These are phyloP conservation scores for Thinocorus orbignyianus DNA, from an alignment of 2,113 vertebrate genomes.

Conservation along the genomic window DNA sequence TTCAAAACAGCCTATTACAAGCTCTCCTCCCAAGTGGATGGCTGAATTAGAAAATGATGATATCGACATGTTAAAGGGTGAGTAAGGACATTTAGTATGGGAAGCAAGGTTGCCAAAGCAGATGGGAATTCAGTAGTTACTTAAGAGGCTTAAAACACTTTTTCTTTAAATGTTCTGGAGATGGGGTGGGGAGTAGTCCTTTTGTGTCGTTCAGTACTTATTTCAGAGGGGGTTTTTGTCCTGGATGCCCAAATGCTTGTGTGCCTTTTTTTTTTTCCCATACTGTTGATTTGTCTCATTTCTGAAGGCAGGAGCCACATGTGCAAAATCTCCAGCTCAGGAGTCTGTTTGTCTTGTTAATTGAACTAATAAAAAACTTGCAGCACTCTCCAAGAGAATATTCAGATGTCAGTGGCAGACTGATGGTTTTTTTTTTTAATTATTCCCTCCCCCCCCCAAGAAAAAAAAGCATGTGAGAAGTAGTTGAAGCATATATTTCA, in stretches of 20 bases:
- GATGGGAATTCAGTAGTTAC: background rate
- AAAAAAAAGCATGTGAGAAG: background rate
- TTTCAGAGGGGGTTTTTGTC: background rate
- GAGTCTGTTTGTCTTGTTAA: background rate
- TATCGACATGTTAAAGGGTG: conserved; percentile 98
- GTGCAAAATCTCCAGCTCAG: background rate
- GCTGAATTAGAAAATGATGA: conserved; percentile 96
- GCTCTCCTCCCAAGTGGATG: conserved; percentile 98
- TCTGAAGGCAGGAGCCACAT: background rate
- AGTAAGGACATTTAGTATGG: background rate
- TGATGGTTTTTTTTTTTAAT: no score
- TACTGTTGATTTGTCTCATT: background rate
- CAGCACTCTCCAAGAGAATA: background rate
- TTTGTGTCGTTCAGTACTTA: background rate
- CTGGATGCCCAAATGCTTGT: background rate
- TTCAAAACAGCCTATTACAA: conserved; percentile 86
- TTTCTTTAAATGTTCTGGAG: background rate
- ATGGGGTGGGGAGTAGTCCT: background rate
- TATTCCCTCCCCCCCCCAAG: no score
- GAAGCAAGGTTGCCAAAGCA: background rate
- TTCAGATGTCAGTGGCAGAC: background rate
- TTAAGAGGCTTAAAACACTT: background rate
- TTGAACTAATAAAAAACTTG: no score
- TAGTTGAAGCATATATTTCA: background rate
- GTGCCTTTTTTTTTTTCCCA: background rate